These are phyloP conservation scores for Eupristina koningsbergeri DNA, from an alignment of 1,140 invertebrate species.

Conservation along the genomic window DNA sequence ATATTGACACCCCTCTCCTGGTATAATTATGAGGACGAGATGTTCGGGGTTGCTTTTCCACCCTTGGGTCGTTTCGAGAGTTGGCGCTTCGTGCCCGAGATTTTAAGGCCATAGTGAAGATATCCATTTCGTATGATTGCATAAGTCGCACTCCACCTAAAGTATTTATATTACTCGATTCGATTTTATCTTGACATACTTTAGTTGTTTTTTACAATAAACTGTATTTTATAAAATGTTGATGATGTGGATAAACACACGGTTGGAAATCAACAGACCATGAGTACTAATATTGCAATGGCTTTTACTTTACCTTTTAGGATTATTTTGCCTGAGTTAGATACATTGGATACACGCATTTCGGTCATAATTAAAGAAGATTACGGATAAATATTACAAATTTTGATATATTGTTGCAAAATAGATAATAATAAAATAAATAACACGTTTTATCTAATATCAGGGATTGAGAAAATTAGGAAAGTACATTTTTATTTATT, in stretches of 20 bases:
- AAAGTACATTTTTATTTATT: background rate
- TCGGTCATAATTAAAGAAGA: background rate
- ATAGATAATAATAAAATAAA: background rate
- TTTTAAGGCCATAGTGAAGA: too few species aligned
- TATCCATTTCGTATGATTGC: too few species aligned
- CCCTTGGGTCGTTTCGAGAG: too few species aligned
- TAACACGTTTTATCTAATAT: background rate
- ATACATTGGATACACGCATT: background rate
- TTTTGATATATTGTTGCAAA: background rate
- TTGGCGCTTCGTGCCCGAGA: too few species aligned
- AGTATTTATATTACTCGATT: too few species aligned
- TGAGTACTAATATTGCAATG: background rate
- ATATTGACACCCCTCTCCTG: too few species aligned
- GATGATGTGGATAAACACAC: background rate
- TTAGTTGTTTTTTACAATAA: background rate
- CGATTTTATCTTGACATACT: background rate
- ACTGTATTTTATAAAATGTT: background rate
- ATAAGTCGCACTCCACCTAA: too few species aligned
- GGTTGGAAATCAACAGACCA: background rate
- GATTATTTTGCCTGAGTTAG: background rate
- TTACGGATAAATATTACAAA: background rate
- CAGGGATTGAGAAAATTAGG: too few species aligned
- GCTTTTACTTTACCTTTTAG: slow-evolving; percentile 21
- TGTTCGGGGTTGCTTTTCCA: too few species aligned
- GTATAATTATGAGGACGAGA: too few species aligned